Evolutionary conservation across 1,140 invertebrate genomes (phyloP).

Genomic region (Dreissena polymorpha): DNA sequence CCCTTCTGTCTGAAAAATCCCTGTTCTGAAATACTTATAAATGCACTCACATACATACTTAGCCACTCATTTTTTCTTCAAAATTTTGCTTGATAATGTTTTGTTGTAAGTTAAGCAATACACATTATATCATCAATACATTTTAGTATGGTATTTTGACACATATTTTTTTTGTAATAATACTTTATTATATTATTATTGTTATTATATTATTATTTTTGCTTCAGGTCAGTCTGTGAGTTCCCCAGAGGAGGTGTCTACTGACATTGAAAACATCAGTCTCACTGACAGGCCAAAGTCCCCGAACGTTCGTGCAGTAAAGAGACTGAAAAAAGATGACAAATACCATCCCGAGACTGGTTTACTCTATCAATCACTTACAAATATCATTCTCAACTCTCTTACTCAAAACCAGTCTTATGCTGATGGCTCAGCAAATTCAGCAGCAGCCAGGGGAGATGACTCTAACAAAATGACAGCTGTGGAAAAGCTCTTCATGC

Average conservation of each 20-base stretch:
- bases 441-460: not conserved
- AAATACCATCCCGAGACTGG: slow-evolving; percentile 28
- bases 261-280: slow-evolving; percentile 35
- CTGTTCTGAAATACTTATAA: too few species aligned
- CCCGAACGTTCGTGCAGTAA: not conserved
- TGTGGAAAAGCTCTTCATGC: slow-evolving; percentile 16
- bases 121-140: too few species aligned
- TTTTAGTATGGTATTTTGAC: too few species aligned
- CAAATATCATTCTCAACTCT: slow-evolving; percentile 32
- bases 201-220: not conserved
- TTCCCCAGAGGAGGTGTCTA: slow-evolving; percentile 35
- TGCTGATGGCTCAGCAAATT: not conserved
- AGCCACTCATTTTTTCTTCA: too few species aligned
- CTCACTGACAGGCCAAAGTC: slow-evolving; percentile 9
- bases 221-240: slow-evolving; percentile 37
- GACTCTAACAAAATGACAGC: not conserved
- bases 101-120: too few species aligned
- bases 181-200: too few species aligned
- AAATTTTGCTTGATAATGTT: too few species aligned
- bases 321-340: slow-evolving; percentile 19
- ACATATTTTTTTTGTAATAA: too few species aligned
- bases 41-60: too few species aligned
- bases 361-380: slow-evolving; percentile 26
- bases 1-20: too few species aligned
- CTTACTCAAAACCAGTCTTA: slow-evolving; percentile 7